Evolutionary conservation across 2,888 invertebrate species (phyloP).

Genomic region (Heliconius ethilla): DNA sequence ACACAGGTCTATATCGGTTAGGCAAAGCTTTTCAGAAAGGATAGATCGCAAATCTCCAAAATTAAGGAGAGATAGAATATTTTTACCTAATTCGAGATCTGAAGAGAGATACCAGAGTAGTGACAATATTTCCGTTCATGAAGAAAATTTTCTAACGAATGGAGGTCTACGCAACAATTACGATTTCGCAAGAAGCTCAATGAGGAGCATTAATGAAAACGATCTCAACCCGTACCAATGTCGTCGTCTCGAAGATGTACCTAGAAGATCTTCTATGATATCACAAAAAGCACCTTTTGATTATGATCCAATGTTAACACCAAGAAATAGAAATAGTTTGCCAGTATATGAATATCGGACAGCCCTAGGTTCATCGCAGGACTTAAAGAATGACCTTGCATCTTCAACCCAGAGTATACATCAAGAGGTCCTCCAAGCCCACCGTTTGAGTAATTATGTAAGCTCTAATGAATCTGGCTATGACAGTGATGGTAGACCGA

Average conservation of each 20-base stretch:
- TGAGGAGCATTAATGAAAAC: constrained; percentile 73
- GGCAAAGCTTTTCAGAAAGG: constrained; percentile 80
- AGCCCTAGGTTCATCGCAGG: constrained; percentile 68
- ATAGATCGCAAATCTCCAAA: constrained; percentile 75
- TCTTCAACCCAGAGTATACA: constrained; percentile 80
- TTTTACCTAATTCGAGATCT: constrained; percentile 79
- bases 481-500: constrained; percentile 87
- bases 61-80: constrained; percentile 68
- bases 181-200: constrained; percentile 70
- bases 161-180: constrained; percentile 65
- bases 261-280: constrained; percentile 75
- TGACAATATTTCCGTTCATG: constrained; percentile 77
- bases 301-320: constrained; percentile 77
- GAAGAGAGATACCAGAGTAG: constrained; percentile 83
- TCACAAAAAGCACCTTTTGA: constrained; percentile 72
- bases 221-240: constrained; percentile 62
- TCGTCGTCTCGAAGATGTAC: constrained; percentile 63
- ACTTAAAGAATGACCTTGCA: constrained; percentile 70
- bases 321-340: constrained; percentile 77
- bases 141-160: constrained; percentile 73
- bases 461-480: constrained; percentile 93
- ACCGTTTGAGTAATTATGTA: constrained; percentile 87
- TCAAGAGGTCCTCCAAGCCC: constrained; percentile 83
- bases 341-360: constrained; percentile 76
- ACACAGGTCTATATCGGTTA: constrained; percentile 73